Evolutionary conservation across 1,140 invertebrate species (phyloP).

Genomic region (Drosophila chauvacae): DNA sequence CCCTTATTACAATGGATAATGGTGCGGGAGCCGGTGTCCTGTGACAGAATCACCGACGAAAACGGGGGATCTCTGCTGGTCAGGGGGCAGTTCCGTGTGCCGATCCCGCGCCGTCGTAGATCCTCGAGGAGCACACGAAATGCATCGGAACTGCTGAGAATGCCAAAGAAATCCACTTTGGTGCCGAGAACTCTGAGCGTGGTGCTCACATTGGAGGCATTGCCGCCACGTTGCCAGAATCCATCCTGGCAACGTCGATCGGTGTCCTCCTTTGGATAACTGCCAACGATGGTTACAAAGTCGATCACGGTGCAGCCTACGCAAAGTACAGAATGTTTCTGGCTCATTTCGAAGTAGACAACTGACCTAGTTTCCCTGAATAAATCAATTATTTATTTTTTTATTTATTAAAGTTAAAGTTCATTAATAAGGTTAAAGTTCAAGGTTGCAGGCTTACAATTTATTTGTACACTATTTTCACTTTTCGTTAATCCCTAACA

Average conservation of each 20-base stretch:
- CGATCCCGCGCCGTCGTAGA: constrained; percentile 86
- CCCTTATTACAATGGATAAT: constrained; percentile 88
- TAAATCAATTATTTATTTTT: background rate
- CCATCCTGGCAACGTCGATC: constrained; percentile 87
- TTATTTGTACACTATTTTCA: background rate
- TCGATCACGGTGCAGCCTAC: constrained; percentile 86
- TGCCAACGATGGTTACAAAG: constrained; percentile 85
- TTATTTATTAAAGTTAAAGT: background rate
- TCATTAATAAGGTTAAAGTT: background rate
- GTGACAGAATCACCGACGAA: constrained; percentile 86
- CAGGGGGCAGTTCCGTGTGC: constrained; percentile 85
- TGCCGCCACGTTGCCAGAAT: constrained; percentile 89
- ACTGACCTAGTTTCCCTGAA: no score
- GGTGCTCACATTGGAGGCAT: constrained; percentile 90
- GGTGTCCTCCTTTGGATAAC: constrained; percentile 86
- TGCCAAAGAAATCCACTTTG: constrained; percentile 87
- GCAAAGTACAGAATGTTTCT: constrained; percentile 64
- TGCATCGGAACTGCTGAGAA: constrained; percentile 84
- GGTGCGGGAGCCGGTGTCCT: constrained; percentile 87
- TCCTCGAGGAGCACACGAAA: constrained; percentile 87
- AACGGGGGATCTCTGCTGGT: constrained; percentile 84
- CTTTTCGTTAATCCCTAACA: background rate
- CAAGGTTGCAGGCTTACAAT: background rate
- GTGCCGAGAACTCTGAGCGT: constrained; percentile 87
- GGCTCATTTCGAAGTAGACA: constrained; percentile 23